phyloP scores from a whole-genome alignment of 1,140 invertebrate genomes.

The Neodiprion virginianus region DNA sequence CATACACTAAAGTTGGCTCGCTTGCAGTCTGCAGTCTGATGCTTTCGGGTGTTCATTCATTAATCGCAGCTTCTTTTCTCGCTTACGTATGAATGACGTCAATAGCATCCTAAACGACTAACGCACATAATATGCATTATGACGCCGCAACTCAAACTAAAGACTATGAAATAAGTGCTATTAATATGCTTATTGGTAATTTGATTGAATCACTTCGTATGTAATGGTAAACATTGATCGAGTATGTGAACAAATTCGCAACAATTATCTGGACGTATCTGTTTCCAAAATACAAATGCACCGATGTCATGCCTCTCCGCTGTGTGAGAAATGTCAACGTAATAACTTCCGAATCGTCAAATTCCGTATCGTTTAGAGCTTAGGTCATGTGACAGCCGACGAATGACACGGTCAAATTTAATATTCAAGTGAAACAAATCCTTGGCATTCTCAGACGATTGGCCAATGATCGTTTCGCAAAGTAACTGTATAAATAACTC shows the following conservation, averaged over 20 bases:
- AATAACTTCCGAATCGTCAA: too few relatives aligned
- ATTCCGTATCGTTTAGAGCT: too few relatives aligned
- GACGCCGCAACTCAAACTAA: neutral
- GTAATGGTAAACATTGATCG: too few relatives aligned
- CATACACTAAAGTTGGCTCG: neutral
- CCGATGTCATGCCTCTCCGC: too few relatives aligned
- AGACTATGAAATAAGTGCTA: neutral
- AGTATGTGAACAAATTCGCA: too few relatives aligned
- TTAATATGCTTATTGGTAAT: too few relatives aligned
- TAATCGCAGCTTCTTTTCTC: neutral
- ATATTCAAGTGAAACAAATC: neutral
- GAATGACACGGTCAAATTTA: neutral
- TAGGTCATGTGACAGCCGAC: too few relatives aligned
- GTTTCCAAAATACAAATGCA: too few relatives aligned
- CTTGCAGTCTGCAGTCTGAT: neutral
- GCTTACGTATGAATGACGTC: neutral
- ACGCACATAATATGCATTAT: neutral
- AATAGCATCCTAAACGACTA: neutral
- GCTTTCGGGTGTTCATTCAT: neutral
- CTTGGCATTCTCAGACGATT: slow-evolving; percentile 1
- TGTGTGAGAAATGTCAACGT: too few relatives aligned
- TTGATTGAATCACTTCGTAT: too few relatives aligned
- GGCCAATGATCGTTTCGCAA: neutral
- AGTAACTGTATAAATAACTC: neutral
- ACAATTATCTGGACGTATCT: too few relatives aligned